Base-by-base conservation (phyloP, 2,797 vertebrate genomes). In the Astyanax mexicanus region DNA sequence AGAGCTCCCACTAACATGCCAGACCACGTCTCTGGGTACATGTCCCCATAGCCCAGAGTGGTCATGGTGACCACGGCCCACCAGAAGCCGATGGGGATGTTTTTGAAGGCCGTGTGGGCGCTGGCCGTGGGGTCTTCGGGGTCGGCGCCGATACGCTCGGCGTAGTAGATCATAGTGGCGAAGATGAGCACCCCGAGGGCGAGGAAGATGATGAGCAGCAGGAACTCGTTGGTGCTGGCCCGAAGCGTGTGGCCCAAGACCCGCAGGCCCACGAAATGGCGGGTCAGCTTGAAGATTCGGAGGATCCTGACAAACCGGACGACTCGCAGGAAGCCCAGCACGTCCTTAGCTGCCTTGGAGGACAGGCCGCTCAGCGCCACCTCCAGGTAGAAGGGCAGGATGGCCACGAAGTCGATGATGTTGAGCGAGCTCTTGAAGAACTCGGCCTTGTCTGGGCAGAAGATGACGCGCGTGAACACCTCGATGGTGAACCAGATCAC, bases 21-120 rank as follows among this genome's bases (percentile, higher is more conserved):
- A 2, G 98, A 99, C 97, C 97, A 99, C 15, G 98, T 99, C 92
- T 96, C 94, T 17, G 98, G 98, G 92, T 96, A 99, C 98, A 99
- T 99, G 86, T 99, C 98, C 88, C 98, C 97, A 1, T 99, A 99
- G 87, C 98, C 98, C 91, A 99, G 93, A 0, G 98, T 99, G 44
- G 98, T 99, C 98, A 99, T 99, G 90, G 98, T 99, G 86, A 99
- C 98, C 89, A 99, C 98, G 25, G 97, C 98, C 98, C 97, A 99
- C 97, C 98, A 99, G 92, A 99, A 99, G 85, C 97, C 97, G 7
- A 99, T 99, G 86, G 98, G 98, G 92, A 99, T 99, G 89, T 99
- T 99, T 94, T 99, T 99, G 93, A 99, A 99, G 89, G 93, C 89
- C 83, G 98, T 99, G 92, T 99, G 97, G 79, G 91, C 84, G 2